These are phyloP conservation scores for Cricetomys ansorgei DNA, from an alignment of 2,113 vertebrate genomes.

Conservation along the genomic window DNA sequence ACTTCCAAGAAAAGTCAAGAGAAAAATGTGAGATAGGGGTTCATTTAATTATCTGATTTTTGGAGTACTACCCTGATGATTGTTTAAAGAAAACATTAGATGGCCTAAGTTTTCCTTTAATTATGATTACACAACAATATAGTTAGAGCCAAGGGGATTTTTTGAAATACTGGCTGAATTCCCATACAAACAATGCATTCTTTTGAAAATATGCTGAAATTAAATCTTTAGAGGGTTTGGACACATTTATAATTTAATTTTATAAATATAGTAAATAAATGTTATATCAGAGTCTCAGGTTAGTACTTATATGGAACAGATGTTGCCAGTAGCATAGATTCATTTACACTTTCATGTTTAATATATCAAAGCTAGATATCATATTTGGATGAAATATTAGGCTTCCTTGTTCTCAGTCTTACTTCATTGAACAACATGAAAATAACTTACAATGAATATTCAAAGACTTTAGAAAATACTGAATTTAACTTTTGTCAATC, in stretches of 20 bases:
- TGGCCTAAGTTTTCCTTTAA: conserved; percentile 14
- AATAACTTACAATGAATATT: neutral
- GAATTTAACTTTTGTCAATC: neutral
- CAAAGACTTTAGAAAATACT: neutral
- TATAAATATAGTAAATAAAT: conserved; percentile 26
- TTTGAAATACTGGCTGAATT: conserved; percentile 36
- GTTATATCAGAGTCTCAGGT: neutral
- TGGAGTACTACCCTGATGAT: neutral
- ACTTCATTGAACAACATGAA: neutral
- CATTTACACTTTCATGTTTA: conserved; percentile 28
- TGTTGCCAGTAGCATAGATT: neutral
- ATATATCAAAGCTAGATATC: neutral
- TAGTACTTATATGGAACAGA: neutral
- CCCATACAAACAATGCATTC: neutral
- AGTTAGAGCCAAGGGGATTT: conserved; percentile 19
- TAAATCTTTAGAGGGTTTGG: neutral
- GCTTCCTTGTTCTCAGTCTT: neutral
- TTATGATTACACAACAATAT: neutral
- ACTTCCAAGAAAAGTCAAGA: neutral
- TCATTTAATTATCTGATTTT: conserved; percentile 2
- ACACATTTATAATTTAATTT: conserved; percentile 42
- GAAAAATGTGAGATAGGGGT: conserved; percentile 29
- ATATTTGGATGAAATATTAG: conserved; percentile 30
- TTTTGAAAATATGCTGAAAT: conserved; percentile 54
- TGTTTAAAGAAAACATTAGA: conserved; percentile 21